Conservation (phyloP, 2,113 vertebrate genomes). For the Oxygymnocypris stewartii region DNA sequence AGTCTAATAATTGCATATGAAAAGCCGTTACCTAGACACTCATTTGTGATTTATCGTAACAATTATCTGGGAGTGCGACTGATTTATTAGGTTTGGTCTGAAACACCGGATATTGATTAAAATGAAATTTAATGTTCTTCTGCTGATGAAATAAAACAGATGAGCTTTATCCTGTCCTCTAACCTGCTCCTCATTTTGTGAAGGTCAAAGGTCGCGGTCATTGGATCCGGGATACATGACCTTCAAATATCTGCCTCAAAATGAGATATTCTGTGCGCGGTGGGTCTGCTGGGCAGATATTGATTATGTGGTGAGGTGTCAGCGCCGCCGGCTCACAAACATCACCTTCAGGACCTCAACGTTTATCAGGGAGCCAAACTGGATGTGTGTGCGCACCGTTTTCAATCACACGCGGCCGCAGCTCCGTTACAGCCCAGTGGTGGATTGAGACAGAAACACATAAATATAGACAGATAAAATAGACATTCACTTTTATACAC, state of each 20-base stretch:
- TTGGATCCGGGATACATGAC: constrained; percentile 28
- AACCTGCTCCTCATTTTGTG: not conserved
- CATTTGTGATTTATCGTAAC: not conserved
- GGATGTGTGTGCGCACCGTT: not conserved
- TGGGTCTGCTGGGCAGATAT: constrained; percentile 24
- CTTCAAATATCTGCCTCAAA: constrained; percentile 28
- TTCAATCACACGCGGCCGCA: not conserved
- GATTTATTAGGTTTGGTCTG: constrained; percentile 13
- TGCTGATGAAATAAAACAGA: constrained; percentile 5
- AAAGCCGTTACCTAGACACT: not conserved
- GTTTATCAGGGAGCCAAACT: constrained; percentile 22
- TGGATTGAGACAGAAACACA: constrained; percentile 8
- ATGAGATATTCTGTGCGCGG: constrained; percentile 24
- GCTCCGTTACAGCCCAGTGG: not conserved
- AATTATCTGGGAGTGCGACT: not conserved
- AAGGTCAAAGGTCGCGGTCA: constrained; percentile 35
- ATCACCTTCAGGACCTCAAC: constrained; percentile 34
- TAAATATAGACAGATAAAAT: not conserved
- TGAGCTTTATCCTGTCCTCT: not conserved
- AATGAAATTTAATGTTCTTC: not conserved
- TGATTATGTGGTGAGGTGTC: constrained; percentile 39
- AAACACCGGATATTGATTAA: constrained; percentile 12
- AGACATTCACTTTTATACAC: not conserved
- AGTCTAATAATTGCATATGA: constrained; percentile 12
- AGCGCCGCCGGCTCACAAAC: constrained; percentile 17